phyloP scores from a whole-genome alignment of 2,113 vertebrate genomes.

The Recurvirostra avosetta region DNA sequence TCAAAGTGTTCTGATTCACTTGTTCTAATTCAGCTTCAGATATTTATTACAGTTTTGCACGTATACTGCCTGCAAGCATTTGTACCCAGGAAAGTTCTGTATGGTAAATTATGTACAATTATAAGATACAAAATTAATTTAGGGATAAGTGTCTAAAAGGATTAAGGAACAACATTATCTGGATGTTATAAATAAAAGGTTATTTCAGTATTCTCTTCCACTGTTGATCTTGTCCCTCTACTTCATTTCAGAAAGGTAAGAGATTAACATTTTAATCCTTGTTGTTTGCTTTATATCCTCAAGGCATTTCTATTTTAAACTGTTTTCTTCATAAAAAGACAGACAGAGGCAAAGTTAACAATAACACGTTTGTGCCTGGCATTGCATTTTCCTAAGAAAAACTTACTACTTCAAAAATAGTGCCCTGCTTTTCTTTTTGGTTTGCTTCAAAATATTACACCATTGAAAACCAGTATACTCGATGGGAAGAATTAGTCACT shows the following conservation, averaged over 20 bases:
- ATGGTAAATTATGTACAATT: not conserved
- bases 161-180: slow-evolving; percentile 33
- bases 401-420: not conserved
- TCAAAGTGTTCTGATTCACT: not conserved
- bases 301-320: not conserved
- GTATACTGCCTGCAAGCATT: not conserved
- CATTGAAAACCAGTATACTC: not conserved
- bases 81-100: not conserved
- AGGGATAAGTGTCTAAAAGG: slow-evolving; percentile 19
- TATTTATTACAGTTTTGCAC: not conserved
- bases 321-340: not conserved
- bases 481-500: not conserved
- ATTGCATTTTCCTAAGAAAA: not conserved
- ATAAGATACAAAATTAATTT: not conserved
- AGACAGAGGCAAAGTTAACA: not conserved
- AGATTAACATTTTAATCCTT: not conserved
- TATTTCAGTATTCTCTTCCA: not conserved
- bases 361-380: not conserved
- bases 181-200: not conserved
- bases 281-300: not conserved
- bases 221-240: not conserved
- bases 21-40: not conserved
- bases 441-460: not conserved
- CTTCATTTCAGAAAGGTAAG: not conserved
- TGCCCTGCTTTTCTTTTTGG: not conserved